Evolutionary conservation across 2,113 vertebrate species (phyloP), one percentile per base, ranked within the genome.

Genomic region (Sisor rabdophorus): DNA sequence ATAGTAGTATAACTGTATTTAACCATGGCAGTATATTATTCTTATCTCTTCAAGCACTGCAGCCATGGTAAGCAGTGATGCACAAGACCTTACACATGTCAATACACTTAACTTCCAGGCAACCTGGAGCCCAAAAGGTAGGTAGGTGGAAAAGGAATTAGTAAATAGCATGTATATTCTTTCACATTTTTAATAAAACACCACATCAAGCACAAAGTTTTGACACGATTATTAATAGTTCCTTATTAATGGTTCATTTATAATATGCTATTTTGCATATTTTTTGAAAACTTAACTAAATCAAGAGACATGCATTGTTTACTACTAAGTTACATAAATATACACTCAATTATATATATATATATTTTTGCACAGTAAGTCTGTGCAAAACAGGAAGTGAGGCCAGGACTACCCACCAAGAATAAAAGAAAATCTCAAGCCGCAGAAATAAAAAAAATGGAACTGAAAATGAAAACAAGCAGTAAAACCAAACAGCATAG

Each of bases 341-440:
- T 36, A 36, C 32, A 36, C 32, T 36, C 32, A 36, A 36, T n/a
- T n/a, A n/a, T n/a, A n/a, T n/a, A 6, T 6, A 36, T 36, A 2
- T 36, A 6, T 36, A 36, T 2, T 6, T 3, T 3, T 36, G 11
- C n/a, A 69, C 13, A 5, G 26, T 17, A 28, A 20, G 20, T 44
- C 19, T 0, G 32, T 71, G 17, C n/a, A 12, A 56, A 28, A 44
- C 36, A 28, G 26, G 59, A 71, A 72, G 36, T 20, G 11, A 1
- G 2, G 16, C 17, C 44, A 67, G 36, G 17, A 77, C 28, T 61
- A 26, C 44, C 77, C 67, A 68, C 40, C 36, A 71, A 63, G 67
- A n/a, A 16, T 53, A 32, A 63, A 44, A 55, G 55, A 55, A 58
- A 68, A 44, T 44, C 47, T 52, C 58, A 36, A 28, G 22, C n/a